A percentile compares a stretch with the other conserved stretches of the same genome.
Conservation (phyloP, 2,797 vertebrate genomes). For the Chanos chanos region DNA sequence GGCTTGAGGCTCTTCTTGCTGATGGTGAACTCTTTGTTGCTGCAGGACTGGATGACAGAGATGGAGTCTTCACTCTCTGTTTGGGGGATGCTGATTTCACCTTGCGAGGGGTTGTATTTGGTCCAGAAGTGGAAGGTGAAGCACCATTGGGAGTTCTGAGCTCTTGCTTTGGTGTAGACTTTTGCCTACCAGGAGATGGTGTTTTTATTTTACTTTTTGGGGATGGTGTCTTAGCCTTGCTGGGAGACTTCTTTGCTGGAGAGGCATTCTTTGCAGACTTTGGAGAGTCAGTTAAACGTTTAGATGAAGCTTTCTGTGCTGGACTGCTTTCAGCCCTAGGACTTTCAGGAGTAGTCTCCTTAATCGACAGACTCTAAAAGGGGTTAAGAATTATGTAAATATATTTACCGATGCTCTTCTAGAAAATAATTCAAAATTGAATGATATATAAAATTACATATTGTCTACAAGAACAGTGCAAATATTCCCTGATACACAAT, state of each 20-base stretch:
- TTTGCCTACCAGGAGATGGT: not conserved
- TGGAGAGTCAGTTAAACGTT: constrained; percentile 27
- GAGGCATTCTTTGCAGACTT: constrained; percentile 28
- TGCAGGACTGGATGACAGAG: constrained; percentile 14
- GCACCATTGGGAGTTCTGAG: no score
- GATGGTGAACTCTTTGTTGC: constrained; percentile 34
- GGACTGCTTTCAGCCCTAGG: constrained; percentile 29
- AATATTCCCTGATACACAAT: no score
- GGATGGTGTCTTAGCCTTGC: constrained; percentile 31
- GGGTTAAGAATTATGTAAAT: not conserved
- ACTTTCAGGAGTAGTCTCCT: constrained; percentile 5
- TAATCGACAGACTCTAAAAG: constrained; percentile 33
- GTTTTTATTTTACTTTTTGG: constrained; percentile 21
- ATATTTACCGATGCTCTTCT: no score
- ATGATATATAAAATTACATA: not conserved
- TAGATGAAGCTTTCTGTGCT: constrained; percentile 46
- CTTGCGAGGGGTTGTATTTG: constrained; percentile 14
- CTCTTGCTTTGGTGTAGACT: no score
- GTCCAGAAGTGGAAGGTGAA: no score
- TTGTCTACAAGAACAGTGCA: not conserved
- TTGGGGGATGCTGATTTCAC: no score
- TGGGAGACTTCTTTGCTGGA: constrained; percentile 15
- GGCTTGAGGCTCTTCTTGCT: constrained; percentile 6
- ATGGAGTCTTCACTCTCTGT: constrained; percentile 35
- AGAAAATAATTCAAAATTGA: not conserved